Conservation (phyloP, 2,888 invertebrate genomes). For the Andrena haemorrhoa region DNA sequence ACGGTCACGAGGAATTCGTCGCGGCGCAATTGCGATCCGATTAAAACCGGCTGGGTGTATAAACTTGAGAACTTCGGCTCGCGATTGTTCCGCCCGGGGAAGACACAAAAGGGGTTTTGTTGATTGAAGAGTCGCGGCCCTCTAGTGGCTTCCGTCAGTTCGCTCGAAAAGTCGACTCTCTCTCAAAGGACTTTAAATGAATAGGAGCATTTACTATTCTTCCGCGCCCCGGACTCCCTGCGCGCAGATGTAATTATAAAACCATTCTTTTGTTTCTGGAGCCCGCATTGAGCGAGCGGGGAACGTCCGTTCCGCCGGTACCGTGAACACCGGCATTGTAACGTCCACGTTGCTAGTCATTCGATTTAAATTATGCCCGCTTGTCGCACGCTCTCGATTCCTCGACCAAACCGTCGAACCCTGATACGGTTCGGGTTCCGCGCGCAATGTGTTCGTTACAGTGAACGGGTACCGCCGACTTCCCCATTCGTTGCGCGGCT, state of each 20-base stretch:
- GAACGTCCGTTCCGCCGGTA: constrained; percentile 55
- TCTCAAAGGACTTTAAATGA: constrained; percentile 67
- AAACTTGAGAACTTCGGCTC: constrained; percentile 56
- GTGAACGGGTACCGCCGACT: background rate
- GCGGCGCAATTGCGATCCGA: constrained; percentile 55
- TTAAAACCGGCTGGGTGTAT: constrained; percentile 59
- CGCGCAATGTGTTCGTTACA: background rate
- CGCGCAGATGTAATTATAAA: constrained; percentile 71
- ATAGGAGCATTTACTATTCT: constrained; percentile 74
- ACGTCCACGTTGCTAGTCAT: constrained; percentile 56
- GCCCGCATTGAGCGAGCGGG: constrained; percentile 55
- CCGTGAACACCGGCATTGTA: constrained; percentile 54
- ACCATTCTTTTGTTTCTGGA: constrained; percentile 69
- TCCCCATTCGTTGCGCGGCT: background rate
- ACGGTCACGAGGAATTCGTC: constrained; percentile 47
- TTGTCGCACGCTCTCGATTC: constrained; percentile 44
- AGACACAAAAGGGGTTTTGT: constrained; percentile 70
- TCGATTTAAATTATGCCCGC: constrained; percentile 67
- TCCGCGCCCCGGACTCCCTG: constrained; percentile 16
- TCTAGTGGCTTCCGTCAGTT: constrained; percentile 63
- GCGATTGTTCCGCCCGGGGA: constrained; percentile 60
- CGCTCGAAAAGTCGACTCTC: constrained; percentile 67
- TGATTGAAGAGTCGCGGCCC: constrained; percentile 66
- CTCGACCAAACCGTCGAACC: constrained; percentile 23
- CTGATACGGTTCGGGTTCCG: background rate